Evolutionary conservation across 2,888 invertebrate species (phyloP).

Genomic region (Smittia sp.): DNA sequence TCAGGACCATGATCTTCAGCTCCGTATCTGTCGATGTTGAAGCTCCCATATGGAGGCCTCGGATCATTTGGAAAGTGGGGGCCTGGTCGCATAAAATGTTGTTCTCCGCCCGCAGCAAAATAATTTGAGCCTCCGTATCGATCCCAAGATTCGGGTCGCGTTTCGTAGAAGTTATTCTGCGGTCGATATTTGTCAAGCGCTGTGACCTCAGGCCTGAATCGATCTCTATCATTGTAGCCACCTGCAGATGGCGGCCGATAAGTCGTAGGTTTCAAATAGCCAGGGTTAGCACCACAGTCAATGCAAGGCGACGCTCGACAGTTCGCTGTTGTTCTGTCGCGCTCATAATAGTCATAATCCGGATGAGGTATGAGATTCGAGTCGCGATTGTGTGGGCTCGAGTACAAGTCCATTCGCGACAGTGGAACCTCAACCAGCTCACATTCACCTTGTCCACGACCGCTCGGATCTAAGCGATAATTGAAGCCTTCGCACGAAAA

Average conservation of each 20-base stretch:
- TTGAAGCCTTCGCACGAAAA: slow-evolving; percentile 83
- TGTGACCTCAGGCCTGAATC: slow-evolving; percentile 48
- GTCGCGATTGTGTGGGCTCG: slow-evolving; percentile 56
- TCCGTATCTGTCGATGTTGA: slow-evolving; percentile 18
- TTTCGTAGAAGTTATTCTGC: slow-evolving; percentile 41
- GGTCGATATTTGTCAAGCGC: slow-evolving; percentile 47
- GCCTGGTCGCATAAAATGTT: slow-evolving; percentile 47
- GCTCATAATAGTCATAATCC: slow-evolving; percentile 76
- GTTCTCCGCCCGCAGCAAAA: slow-evolving; percentile 44
- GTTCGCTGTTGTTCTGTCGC: slow-evolving; percentile 67
- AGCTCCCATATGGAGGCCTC: slow-evolving; percentile 26
- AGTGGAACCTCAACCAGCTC: slow-evolving; percentile 72
- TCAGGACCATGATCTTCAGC: slow-evolving; percentile 17
- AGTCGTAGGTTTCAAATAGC: slow-evolving; percentile 42
- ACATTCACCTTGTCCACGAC: slow-evolving; percentile 71
- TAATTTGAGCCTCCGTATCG: slow-evolving; percentile 48
- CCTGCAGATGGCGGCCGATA: slow-evolving; percentile 46
- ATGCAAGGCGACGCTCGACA: slow-evolving; percentile 54
- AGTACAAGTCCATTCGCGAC: slow-evolving; percentile 63
- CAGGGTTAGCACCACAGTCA: slow-evolving; percentile 49
- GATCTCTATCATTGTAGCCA: slow-evolving; percentile 44
- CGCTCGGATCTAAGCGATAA: slow-evolving; percentile 69
- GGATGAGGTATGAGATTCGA: slow-evolving; percentile 55
- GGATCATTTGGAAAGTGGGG: slow-evolving; percentile 46
- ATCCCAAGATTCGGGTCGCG: slow-evolving; percentile 49